Evolutionary conservation across 1,140 invertebrate genomes (phyloP).

Genomic region (Scaptomyza pallida): DNA sequence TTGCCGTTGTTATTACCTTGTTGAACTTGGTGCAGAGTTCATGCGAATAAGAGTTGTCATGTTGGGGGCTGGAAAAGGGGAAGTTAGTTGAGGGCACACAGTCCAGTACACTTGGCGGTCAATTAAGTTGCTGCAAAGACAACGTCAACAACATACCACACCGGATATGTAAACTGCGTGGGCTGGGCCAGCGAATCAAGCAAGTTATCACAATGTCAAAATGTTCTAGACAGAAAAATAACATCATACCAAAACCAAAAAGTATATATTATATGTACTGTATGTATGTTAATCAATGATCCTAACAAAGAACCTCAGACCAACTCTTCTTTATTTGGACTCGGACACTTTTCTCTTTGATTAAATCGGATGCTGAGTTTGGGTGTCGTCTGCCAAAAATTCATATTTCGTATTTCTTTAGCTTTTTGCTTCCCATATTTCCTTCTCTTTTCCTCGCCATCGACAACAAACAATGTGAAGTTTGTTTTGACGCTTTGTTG

Average conservation of each 20-base stretch:
- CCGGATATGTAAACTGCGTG: conserved; percentile 32
- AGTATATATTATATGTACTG: too few relatives aligned
- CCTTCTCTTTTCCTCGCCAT: conserved; percentile 14
- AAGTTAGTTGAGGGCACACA: neutral
- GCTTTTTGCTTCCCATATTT: neutral
- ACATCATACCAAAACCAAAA: too few relatives aligned
- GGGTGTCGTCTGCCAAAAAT: conserved; percentile 3
- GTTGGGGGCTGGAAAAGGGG: neutral
- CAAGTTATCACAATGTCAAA: conserved; percentile 64
- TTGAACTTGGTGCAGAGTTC: conserved; percentile 73
- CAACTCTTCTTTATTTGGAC: too few relatives aligned
- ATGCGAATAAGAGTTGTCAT: conserved; percentile 48
- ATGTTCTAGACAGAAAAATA: conserved; percentile 4
- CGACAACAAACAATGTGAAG: conserved; percentile 59
- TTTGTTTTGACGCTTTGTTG: conserved; percentile 70
- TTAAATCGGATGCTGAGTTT: neutral
- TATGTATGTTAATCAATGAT: too few relatives aligned
- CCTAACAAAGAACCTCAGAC: too few relatives aligned
- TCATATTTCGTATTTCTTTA: neutral
- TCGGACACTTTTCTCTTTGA: neutral
- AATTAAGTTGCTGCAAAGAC: conserved; percentile 61
- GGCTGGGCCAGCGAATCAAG: conserved; percentile 35
- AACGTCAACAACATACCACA: conserved; percentile 15
- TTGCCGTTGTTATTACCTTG: conserved; percentile 50
- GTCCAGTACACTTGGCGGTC: conserved; percentile 55